These are phyloP conservation scores for Quadriops clusia DNA, from an alignment of 2,888 invertebrate genomes.

Conservation along the genomic window DNA sequence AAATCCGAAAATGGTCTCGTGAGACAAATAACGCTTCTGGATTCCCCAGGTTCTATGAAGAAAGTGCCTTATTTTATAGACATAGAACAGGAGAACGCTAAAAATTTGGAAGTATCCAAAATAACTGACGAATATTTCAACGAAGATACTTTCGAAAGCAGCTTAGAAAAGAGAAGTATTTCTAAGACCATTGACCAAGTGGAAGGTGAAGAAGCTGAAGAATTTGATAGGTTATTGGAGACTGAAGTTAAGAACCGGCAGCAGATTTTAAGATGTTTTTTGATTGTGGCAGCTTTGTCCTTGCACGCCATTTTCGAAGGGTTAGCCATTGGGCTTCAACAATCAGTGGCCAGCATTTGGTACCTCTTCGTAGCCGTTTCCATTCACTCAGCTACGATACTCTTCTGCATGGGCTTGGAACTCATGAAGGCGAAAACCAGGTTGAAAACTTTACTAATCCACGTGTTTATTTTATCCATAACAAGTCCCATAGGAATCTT, in stretches of 20 bases:
- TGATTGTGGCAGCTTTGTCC: conserved; percentile 40
- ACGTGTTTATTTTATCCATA: conserved; percentile 37
- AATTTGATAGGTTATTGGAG: conserved; percentile 22
- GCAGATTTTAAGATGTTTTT: conserved; percentile 33
- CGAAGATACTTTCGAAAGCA: conserved; percentile 10
- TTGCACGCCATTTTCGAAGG: conserved; percentile 46
- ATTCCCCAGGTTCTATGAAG: no score
- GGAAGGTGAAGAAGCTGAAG: conserved; percentile 21
- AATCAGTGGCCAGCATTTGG: conserved; percentile 38
- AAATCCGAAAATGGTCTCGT: no score
- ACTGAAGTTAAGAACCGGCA: conserved; percentile 25
- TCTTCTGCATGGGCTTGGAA: conserved; percentile 43
- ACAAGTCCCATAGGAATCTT: conserved; percentile 41
- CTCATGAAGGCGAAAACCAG: conserved; percentile 37
- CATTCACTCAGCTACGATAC: conserved; percentile 41
- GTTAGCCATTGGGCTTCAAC: conserved; percentile 41
- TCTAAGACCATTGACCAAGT: conserved; percentile 10
- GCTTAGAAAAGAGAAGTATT: conserved; percentile 5
- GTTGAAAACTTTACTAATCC: conserved; percentile 31
- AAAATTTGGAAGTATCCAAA: conserved; percentile 14
- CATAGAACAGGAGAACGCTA: conserved; percentile 19
- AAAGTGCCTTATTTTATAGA: conserved; percentile 15
- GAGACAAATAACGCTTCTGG: no score
- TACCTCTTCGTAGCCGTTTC: conserved; percentile 41
- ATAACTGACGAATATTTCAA: conserved; percentile 4